Percentiles rank a stretch among this genome's conserved stretches.
phyloP scores from a whole-genome alignment of 2,113 vertebrate species.

The Ceratotherium simum region DNA sequence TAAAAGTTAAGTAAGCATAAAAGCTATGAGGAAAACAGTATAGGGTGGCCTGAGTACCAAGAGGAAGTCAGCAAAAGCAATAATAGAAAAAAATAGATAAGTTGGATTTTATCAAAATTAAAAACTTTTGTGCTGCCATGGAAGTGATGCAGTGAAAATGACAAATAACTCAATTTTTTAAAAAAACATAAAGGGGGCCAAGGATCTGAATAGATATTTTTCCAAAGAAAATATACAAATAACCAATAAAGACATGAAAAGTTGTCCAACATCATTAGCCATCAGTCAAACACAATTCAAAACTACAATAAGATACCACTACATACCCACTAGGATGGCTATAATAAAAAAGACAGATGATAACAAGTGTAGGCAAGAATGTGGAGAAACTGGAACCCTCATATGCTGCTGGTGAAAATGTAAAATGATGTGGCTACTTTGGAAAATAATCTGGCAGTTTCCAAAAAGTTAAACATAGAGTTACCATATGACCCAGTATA shows the following conservation, averaged over 20 bases:
- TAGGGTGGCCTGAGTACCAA: neutral
- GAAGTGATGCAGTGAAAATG: neutral
- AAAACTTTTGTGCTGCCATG: neutral
- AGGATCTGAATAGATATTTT: constrained; percentile 18
- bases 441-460: neutral
- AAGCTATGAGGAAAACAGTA: neutral
- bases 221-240: neutral
- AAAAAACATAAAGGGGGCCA: neutral
- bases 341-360: neutral
- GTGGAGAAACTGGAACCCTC: neutral
- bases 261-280: neutral
- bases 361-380: neutral
- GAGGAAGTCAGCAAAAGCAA: neutral
- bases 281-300: neutral
- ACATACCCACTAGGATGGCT: neutral
- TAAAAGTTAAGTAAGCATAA: neutral
- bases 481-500: neutral
- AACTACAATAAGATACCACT: neutral
- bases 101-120: constrained; percentile 13
- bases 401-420: neutral
- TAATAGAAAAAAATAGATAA: neutral
- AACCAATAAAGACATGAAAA: neutral
- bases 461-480: neutral
- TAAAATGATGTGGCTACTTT: neutral
- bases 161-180: neutral